phyloP scores from a whole-genome alignment of 2,888 invertebrate genomes.

The Saturnia pavonia region DNA sequence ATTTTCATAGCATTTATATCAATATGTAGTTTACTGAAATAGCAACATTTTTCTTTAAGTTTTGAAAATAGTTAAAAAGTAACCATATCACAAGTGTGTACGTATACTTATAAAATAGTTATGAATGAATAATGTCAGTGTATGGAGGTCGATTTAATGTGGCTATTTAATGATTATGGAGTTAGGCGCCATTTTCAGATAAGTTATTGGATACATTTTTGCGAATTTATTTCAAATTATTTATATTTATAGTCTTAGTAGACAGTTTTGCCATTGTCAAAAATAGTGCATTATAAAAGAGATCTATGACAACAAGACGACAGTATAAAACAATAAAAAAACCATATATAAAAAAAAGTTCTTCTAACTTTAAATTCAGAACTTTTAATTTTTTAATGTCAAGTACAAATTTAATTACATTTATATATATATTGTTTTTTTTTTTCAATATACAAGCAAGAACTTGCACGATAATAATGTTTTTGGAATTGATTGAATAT shows the following conservation, averaged over 20 bases:
- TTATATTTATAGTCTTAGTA: not conserved
- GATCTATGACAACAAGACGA: not conserved
- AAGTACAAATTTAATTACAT: slow-evolving; percentile 22
- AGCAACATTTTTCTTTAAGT: slow-evolving; percentile 29
- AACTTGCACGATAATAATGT: slow-evolving; percentile 27
- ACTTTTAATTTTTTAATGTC: not conserved
- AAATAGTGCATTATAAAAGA: not conserved
- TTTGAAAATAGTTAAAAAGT: slow-evolving; percentile 56
- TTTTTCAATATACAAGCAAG: slow-evolving; percentile 21
- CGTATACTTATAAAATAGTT: slow-evolving; percentile 56
- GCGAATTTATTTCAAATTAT: not conserved
- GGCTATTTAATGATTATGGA: slow-evolving; percentile 32
- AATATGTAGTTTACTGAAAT: slow-evolving; percentile 13
- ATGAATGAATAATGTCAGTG: slow-evolving; percentile 54
- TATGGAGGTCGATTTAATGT: slow-evolving; percentile 53
- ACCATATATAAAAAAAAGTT: too few species aligned
- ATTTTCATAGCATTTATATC: slow-evolving; percentile 50
- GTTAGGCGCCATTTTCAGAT: slow-evolving; percentile 15
- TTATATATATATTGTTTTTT: slow-evolving; percentile 20
- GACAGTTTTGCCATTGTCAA: not conserved
- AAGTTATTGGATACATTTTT: not conserved
- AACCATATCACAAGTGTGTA: slow-evolving; percentile 77
- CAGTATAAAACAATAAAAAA: not conserved
- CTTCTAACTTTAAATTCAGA: not conserved
- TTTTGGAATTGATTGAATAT: slow-evolving; percentile 34